Evolutionary conservation across 1,140 invertebrate genomes (phyloP).

Genomic region (Scaptomyza graminum): DNA sequence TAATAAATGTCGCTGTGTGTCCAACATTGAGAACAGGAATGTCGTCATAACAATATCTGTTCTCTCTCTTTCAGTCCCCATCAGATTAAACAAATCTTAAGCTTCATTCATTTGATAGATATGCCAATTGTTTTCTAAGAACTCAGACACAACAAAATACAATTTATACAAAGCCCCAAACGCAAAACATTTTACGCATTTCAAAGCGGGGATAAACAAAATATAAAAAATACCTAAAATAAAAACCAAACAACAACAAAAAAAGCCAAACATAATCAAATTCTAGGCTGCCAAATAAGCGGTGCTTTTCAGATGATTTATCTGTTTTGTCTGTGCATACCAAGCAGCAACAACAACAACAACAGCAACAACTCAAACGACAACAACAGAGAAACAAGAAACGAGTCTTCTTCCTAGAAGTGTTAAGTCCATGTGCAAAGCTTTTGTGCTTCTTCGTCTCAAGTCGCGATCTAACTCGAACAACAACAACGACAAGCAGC

Average conservation of each 20-base stretch:
- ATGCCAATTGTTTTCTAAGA: slow-evolving; percentile 58
- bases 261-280: slow-evolving; percentile 47
- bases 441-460: slow-evolving; percentile 42
- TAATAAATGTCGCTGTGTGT: slow-evolving; percentile 28
- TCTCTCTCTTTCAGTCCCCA: slow-evolving; percentile 4
- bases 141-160: slow-evolving; percentile 26
- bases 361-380: slow-evolving; percentile 9
- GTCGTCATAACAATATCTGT: background rate
- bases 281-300: slow-evolving; percentile 70
- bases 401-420: slow-evolving; percentile 73
- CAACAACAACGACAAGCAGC: slow-evolving; percentile 20
- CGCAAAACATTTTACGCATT: slow-evolving; percentile 56
- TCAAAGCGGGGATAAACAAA: slow-evolving; percentile 6
- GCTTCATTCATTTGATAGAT: slow-evolving; percentile 26
- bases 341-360: slow-evolving; percentile 13
- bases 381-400: slow-evolving; percentile 28
- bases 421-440: slow-evolving; percentile 45
- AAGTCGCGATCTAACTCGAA: slow-evolving; percentile 36
- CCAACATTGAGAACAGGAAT: slow-evolving; percentile 2
- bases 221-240: no score
- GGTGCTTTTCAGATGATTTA: slow-evolving; percentile 69
- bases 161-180: slow-evolving; percentile 17
- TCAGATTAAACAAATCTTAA: slow-evolving; percentile 33
- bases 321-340: slow-evolving; percentile 40
- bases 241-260: slow-evolving; percentile 1